Conservation (phyloP, 1,140 invertebrate genomes). For the Tyrophagus putrescentiae region DNA sequence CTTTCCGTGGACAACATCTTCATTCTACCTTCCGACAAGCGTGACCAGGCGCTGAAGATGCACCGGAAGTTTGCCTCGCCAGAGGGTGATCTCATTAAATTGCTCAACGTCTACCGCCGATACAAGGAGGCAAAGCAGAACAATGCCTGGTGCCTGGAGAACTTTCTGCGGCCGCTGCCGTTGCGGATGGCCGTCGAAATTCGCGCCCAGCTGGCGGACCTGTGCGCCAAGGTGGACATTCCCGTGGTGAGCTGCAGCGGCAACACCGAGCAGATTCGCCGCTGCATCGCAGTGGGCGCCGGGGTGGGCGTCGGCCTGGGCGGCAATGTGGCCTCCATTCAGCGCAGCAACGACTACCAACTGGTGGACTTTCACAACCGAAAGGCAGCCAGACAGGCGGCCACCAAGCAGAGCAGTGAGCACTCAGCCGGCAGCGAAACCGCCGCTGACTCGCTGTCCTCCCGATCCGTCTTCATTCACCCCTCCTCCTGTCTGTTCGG, state of each 20-base stretch:
- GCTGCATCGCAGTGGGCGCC: conserved; percentile 31
- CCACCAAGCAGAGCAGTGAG: no score
- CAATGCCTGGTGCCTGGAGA: conserved; percentile 78
- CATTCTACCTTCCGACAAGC: conserved; percentile 35
- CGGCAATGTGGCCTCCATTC: conserved; percentile 72
- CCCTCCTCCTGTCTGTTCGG: conserved; percentile 61
- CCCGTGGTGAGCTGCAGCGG: conserved; percentile 53
- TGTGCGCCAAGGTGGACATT: conserved; percentile 55
- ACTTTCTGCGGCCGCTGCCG: conserved; percentile 72
- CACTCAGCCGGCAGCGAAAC: no score
- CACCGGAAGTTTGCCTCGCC: conserved; percentile 65
- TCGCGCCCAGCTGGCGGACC: conserved; percentile 58
- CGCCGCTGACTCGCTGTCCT: background rate
- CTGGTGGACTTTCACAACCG: conserved; percentile 37
- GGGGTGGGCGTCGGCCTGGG: conserved; percentile 50
- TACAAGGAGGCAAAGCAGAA: conserved; percentile 55
- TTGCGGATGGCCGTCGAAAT: conserved; percentile 64
- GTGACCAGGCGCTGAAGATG: conserved; percentile 49
- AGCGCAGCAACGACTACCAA: conserved; percentile 53
- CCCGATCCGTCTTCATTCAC: conserved; percentile 57
- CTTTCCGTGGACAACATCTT: conserved; percentile 45
- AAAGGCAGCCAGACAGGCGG: no score
- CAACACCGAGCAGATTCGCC: conserved; percentile 21
- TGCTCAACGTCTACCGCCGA: conserved; percentile 72
- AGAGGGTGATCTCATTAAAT: conserved; percentile 80